Conservation (phyloP, 2,888 invertebrate genomes). For the Belgica antarctica region DNA sequence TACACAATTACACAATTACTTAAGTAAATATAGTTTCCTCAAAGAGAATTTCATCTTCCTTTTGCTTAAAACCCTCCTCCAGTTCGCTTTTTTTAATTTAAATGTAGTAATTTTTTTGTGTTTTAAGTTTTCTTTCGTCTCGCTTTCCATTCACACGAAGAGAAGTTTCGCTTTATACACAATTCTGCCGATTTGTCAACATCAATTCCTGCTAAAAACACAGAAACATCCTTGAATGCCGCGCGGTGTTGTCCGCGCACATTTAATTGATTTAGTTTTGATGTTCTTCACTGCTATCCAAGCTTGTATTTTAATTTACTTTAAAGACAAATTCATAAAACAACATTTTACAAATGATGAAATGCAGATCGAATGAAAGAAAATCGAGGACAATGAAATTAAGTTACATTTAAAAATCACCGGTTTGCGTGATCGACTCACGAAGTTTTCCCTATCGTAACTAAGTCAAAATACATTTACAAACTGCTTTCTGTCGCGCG, state of each 20-base stretch:
- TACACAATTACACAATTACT: constrained; percentile 43
- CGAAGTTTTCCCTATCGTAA: background rate
- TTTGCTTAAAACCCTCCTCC: background rate
- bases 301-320: too few species aligned
- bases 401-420: background rate
- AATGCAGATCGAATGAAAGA: too few species aligned
- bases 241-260: background rate
- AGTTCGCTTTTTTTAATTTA: constrained; percentile 16
- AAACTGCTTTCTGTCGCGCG: too few species aligned
- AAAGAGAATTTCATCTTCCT: background rate
- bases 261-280: background rate
- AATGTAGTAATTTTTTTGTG: constrained; percentile 38
- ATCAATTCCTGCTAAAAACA: constrained; percentile 32
- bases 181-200: constrained; percentile 1
- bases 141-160: constrained; percentile 16
- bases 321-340: too few species aligned
- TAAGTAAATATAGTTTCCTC: constrained; percentile 29
- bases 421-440: background rate
- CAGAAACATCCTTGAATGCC: background rate
- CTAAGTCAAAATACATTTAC: background rate
- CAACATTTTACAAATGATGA: too few species aligned
- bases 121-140: constrained; percentile 22
- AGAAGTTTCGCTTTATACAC: constrained; percentile 25
- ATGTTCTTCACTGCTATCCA: too few species aligned
- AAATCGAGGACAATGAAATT: too few species aligned